phyloP scores from a whole-genome alignment of 2,797 vertebrate genomes.

The Erpetoichthys calabaricus region DNA sequence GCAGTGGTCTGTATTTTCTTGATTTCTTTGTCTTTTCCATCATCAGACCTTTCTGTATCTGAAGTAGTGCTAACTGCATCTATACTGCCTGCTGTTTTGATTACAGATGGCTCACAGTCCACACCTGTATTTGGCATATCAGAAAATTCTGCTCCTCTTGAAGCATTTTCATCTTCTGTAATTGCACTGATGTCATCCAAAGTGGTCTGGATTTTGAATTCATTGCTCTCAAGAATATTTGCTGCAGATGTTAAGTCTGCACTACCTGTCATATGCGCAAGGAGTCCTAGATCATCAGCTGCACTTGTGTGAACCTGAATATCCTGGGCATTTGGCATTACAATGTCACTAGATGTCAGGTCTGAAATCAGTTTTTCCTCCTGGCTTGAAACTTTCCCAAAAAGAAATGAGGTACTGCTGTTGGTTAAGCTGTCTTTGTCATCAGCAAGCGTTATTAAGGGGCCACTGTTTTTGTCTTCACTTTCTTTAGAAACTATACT shows the following conservation, averaged over 20 bases:
- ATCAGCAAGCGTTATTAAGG: constrained; percentile 87
- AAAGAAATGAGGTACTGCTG: constrained; percentile 80
- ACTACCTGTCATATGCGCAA: constrained; percentile 81
- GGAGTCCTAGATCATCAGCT: constrained; percentile 81
- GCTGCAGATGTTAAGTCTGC: constrained; percentile 67
- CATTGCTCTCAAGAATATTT: constrained; percentile 72
- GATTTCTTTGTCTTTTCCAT: constrained; percentile 91
- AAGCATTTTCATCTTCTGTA: constrained; percentile 61
- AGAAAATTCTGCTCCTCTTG: constrained; percentile 67
- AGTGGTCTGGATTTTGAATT: constrained; percentile 84
- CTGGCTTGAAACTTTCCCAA: constrained; percentile 73
- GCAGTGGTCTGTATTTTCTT: constrained; percentile 95
- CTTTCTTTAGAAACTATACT: constrained; percentile 63
- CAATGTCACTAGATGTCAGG: constrained; percentile 70
- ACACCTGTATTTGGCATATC: constrained; percentile 52
- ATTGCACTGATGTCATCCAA: constrained; percentile 75
- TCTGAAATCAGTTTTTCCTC: constrained; percentile 92
- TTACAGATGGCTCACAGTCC: constrained; percentile 55
- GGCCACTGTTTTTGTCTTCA: constrained; percentile 79
- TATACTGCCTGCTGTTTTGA: constrained; percentile 56
- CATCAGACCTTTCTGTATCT: constrained; percentile 92
- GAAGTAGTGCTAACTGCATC: constrained; percentile 85
- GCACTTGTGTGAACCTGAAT: constrained; percentile 60
- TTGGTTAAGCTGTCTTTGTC: constrained; percentile 87
- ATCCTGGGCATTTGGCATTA: constrained; percentile 70